phyloP scores from a whole-genome alignment of 2,113 vertebrate genomes.

The Panurus biarmicus region DNA sequence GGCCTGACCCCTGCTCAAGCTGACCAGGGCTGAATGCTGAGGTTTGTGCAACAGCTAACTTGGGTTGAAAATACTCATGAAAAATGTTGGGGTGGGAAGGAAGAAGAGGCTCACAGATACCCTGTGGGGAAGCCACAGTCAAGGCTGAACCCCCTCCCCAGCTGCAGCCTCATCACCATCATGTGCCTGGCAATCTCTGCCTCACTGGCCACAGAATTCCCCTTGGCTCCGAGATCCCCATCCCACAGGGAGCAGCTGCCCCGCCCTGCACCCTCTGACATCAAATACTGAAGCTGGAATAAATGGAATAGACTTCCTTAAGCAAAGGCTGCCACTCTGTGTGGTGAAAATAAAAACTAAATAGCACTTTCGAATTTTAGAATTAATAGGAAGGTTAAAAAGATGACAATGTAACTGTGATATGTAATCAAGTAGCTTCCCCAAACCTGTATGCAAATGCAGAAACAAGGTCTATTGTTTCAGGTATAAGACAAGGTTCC shows the following conservation, averaged over 20 bases:
- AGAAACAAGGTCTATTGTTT: not conserved
- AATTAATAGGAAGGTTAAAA: not conserved
- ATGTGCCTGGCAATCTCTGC: not conserved
- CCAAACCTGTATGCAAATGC: not conserved
- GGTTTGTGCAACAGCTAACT: not conserved
- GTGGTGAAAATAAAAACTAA: not conserved
- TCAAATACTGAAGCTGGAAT: not conserved
- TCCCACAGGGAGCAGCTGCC: not conserved
- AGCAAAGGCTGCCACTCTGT: not conserved
- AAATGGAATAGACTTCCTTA: not conserved
- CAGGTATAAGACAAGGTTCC: not conserved
- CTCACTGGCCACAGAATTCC: not conserved
- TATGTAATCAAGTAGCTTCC: not conserved
- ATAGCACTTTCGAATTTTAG: not conserved
- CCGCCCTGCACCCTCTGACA: accelerated
- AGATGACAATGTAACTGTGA: not conserved
- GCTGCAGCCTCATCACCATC: not conserved
- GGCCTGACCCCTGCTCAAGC: not conserved
- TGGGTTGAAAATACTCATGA: not conserved
- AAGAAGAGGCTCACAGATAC: not conserved
- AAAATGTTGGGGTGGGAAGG: not conserved
- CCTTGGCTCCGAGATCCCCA: not conserved
- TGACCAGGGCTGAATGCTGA: not conserved
- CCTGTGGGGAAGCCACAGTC: not conserved
- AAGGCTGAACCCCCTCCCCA: not conserved